Evolutionary conservation across 2,888 invertebrate species (phyloP).

Genomic region (Trichacis sp.): DNA sequence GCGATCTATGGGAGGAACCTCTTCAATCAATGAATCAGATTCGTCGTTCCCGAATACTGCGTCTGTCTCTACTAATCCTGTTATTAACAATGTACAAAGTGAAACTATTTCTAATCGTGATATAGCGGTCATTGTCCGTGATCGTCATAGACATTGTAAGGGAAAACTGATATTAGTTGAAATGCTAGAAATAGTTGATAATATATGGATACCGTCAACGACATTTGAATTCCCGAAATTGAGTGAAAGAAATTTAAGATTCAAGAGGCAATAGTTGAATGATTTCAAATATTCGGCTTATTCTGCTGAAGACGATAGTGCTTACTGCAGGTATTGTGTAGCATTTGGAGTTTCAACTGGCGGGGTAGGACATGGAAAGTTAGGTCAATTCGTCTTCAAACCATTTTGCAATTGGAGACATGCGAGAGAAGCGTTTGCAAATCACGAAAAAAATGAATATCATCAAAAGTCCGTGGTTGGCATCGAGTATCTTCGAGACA

Average conservation of each 20-base stretch:
- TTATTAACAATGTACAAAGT: too few species aligned
- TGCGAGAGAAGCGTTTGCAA: slow-evolving; percentile 7
- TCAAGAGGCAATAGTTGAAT: slow-evolving; percentile 11
- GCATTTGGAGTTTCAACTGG: neutral
- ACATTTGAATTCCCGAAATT: neutral
- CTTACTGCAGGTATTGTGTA: slow-evolving; percentile 18
- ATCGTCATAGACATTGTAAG: too few species aligned
- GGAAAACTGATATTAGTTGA: neutral
- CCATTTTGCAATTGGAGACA: slow-evolving; percentile 12
- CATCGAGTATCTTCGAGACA: neutral
- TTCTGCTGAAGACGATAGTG: slow-evolving; percentile 13
- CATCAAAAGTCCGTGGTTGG: slow-evolving; percentile 4
- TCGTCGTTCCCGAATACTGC: too few species aligned
- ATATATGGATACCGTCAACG: neutral
- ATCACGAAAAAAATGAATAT: slow-evolving; percentile 6
- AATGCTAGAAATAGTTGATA: neutral
- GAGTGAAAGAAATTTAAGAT: slow-evolving; percentile 3
- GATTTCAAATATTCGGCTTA: slow-evolving; percentile 9
- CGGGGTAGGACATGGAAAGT: slow-evolving; percentile 7
- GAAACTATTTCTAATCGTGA: too few species aligned
- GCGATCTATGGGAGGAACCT: too few species aligned
- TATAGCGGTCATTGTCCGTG: too few species aligned
- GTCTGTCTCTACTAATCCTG: too few species aligned
- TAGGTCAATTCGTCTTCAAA: neutral
- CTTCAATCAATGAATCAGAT: too few species aligned